phyloP scores from a whole-genome alignment of 1,140 invertebrate genomes.

The Temnothorax longispinosus region DNA sequence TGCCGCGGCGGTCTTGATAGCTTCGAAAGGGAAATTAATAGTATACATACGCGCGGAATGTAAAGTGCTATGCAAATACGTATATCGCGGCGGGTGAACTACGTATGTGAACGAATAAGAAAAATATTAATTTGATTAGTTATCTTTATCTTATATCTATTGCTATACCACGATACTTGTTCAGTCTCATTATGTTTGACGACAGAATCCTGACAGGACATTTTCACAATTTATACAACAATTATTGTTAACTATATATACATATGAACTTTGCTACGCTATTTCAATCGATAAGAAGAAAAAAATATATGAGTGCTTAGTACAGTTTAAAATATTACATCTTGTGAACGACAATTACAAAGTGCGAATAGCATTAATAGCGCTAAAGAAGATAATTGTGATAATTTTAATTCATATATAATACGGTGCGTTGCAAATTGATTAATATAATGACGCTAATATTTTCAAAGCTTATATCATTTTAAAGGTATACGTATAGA shows the following conservation, averaged over 20 bases:
- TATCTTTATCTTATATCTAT: slow-evolving; percentile 13
- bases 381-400: background rate
- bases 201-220: background rate
- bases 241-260: background rate
- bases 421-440: background rate
- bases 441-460: background rate
- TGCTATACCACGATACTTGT: background rate
- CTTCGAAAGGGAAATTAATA: background rate
- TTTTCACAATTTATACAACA: slow-evolving; percentile 29
- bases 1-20: background rate
- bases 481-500: background rate
- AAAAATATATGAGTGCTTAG: background rate
- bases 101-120: background rate
- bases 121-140: slow-evolving; percentile 6
- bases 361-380: background rate
- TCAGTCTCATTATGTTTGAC: background rate
- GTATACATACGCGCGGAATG: background rate
- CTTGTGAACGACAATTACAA: background rate
- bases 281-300: background rate
- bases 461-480: background rate
- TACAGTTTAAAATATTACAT: background rate
- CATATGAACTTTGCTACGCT: background rate
- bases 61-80: slow-evolving; percentile 9
- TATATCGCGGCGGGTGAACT: background rate
- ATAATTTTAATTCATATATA: background rate